These are phyloP conservation scores for Tachystola acroxantha DNA, from an alignment of 2,888 invertebrate species.

Conservation along the genomic window DNA sequence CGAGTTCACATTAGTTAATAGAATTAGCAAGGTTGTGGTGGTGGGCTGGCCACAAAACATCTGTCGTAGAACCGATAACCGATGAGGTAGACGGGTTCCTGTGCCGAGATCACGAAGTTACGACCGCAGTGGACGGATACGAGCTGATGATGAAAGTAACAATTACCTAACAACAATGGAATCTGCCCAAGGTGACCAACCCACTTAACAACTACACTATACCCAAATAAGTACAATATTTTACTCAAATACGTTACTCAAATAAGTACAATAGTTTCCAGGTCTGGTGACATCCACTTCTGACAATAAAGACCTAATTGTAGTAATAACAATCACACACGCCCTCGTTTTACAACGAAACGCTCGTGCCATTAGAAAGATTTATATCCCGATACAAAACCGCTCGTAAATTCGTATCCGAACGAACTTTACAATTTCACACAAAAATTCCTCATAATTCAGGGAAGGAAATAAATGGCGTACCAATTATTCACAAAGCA, in stretches of 20 bases:
- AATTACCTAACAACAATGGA: background rate
- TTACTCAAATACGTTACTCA: conserved; percentile 25
- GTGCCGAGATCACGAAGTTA: too few relatives aligned
- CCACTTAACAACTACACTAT: background rate
- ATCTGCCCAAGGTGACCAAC: background rate
- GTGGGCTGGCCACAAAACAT: too few relatives aligned
- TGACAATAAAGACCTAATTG: conserved; percentile 31
- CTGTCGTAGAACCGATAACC: too few relatives aligned
- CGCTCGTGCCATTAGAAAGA: conserved; percentile 66
- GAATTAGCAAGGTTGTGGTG: too few relatives aligned
- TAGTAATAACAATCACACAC: conserved; percentile 44
- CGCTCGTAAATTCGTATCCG: conserved; percentile 59
- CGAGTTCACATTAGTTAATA: too few relatives aligned
- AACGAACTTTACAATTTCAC: conserved; percentile 53
- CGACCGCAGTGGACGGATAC: too few relatives aligned
- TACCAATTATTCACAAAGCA: conserved; percentile 63
- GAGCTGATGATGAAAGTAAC: too few relatives aligned
- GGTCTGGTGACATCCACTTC: conserved; percentile 47
- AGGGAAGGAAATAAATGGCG: conserved; percentile 66
- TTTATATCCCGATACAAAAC: conserved; percentile 60
- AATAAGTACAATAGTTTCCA: conserved; percentile 14
- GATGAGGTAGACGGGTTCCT: too few relatives aligned
- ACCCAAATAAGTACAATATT: conserved; percentile 13
- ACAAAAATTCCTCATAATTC: conserved; percentile 43
- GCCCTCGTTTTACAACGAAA: conserved; percentile 39